Evolutionary conservation across 2,113 vertebrate genomes (phyloP).

Genomic region (Macrotis lagotis): DNA sequence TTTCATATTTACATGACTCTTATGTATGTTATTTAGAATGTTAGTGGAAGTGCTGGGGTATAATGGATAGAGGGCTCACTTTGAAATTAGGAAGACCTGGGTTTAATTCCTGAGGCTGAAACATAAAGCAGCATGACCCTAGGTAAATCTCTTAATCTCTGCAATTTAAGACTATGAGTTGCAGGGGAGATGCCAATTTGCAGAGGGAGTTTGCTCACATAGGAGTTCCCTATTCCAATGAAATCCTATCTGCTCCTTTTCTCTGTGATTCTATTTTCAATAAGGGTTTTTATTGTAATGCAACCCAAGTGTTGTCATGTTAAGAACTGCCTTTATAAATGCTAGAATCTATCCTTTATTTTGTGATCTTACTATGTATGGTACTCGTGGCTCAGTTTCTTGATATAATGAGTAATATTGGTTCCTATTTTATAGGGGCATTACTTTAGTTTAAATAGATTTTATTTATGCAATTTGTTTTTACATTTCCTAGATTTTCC

Average conservation of each 20-base stretch:
- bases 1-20: neutral
- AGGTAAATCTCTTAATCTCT: neutral
- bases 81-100: neutral
- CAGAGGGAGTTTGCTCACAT: neutral
- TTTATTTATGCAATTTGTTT: neutral
- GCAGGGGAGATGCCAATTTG: neutral
- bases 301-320: neutral
- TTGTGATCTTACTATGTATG: neutral
- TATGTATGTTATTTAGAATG: neutral
- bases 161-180: neutral
- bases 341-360: neutral
- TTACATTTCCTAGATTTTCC: neutral
- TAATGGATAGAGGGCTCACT: neutral
- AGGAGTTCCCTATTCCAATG: neutral
- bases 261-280: no score
- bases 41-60: neutral
- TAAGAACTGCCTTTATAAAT: neutral
- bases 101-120: neutral
- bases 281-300: neutral
- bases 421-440: neutral
- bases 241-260: neutral
- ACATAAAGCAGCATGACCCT: neutral
- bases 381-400: neutral
- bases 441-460: neutral
- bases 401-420: neutral